phyloP scores from a whole-genome alignment of 37 sponge, comb jelly and placozoan species.

The Halisarca cf. caerulea region DNA sequence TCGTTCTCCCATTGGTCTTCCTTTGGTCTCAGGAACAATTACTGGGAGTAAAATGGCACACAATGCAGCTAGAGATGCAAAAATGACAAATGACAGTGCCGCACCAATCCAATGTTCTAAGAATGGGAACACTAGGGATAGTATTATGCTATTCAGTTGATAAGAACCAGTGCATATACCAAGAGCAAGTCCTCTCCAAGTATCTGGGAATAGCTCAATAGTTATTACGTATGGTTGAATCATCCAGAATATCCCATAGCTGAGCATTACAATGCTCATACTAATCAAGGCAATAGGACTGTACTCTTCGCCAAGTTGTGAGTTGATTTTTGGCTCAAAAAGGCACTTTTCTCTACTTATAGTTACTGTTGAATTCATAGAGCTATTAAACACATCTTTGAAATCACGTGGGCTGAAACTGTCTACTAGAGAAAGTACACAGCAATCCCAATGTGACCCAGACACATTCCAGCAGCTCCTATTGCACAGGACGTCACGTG shows the following conservation, averaged over 20 bases:
- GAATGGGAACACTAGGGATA: not conserved
- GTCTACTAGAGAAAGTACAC: not conserved
- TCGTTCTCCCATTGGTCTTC: conserved; percentile 28
- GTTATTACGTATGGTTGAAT: not conserved
- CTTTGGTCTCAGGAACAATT: not conserved
- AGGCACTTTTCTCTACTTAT: not conserved
- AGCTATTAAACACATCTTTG: not conserved
- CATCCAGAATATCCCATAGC: not conserved
- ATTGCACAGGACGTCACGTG: not conserved
- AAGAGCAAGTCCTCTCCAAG: not conserved
- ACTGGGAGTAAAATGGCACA: not conserved
- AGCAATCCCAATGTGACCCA: not conserved
- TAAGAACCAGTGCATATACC: too few species aligned
- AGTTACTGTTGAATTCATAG: not conserved
- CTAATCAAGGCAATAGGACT: not conserved
- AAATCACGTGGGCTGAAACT: not conserved
- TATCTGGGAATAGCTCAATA: not conserved
- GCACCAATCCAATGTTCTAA: not conserved
- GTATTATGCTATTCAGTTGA: too few species aligned
- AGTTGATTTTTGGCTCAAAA: not conserved
- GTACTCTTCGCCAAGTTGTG: not conserved
- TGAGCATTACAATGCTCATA: not conserved
- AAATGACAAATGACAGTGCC: not conserved
- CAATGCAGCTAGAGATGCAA: not conserved
- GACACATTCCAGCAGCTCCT: not conserved